Percentiles rank a stretch among this genome's conserved stretches.
Evolutionary conservation across 1,140 invertebrate genomes (phyloP).

Genomic region (Ptiloglossa arizonensis): DNA sequence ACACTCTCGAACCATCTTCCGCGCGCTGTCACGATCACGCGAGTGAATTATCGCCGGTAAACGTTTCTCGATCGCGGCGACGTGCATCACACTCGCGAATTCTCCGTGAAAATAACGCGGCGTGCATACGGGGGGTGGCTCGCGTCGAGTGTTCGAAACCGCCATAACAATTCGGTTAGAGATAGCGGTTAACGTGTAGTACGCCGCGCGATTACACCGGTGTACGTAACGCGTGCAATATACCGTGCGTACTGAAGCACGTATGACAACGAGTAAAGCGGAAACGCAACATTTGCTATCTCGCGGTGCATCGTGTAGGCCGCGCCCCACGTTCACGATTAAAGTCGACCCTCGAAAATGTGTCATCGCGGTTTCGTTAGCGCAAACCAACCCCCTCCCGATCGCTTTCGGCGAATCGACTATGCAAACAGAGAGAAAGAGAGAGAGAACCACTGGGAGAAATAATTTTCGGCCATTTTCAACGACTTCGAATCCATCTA

Average conservation of each 20-base stretch:
- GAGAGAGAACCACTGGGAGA: too few relatives aligned
- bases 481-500: too few relatives aligned
- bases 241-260: background rate
- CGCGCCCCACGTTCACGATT: background rate
- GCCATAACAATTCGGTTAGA: slow-evolving; percentile 5
- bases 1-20: background rate
- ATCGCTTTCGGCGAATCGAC: background rate
- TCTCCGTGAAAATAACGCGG: slow-evolving; percentile 4
- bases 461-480: too few relatives aligned
- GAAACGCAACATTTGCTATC: slow-evolving; percentile 35
- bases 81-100: background rate
- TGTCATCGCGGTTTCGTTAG: background rate
- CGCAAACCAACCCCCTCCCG: slow-evolving; percentile 18
- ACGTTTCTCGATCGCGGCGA: background rate
- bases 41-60: background rate
- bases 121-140: background rate
- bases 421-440: too few relatives aligned
- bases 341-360: slow-evolving; percentile 20
- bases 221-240: background rate
- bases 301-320: slow-evolving; percentile 14
- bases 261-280: slow-evolving; percentile 12
- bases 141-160: background rate
- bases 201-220: background rate
- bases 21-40: background rate
- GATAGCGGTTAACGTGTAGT: slow-evolving; percentile 18